Evolutionary conservation across 2,797 vertebrate species (phyloP).

Genomic region (Chelmon rostratus): DNA sequence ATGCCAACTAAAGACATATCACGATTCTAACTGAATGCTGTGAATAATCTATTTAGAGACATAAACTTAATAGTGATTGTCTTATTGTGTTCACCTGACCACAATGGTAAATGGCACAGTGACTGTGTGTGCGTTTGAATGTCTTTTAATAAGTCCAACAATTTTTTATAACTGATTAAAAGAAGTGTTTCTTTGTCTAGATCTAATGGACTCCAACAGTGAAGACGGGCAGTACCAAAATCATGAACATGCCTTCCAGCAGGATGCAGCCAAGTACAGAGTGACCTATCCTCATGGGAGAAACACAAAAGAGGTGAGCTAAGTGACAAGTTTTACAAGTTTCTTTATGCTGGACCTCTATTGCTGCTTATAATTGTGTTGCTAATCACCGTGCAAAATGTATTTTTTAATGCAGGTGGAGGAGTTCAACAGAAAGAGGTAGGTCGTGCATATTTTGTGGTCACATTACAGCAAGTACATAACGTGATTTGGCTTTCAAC

Average conservation of each 20-base stretch:
- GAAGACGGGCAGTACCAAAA: constrained; percentile 60
- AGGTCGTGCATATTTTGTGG: constrained; percentile 11
- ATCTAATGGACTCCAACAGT: constrained; percentile 72
- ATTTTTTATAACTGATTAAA: background rate
- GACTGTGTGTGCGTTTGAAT: background rate
- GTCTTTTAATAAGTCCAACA: background rate
- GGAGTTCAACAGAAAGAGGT: constrained; percentile 78
- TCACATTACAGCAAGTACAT: background rate
- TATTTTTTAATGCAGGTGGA: constrained; percentile 65
- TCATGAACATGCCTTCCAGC: constrained; percentile 31
- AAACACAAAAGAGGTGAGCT: constrained; percentile 56
- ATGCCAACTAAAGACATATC: background rate
- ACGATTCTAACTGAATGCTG: background rate
- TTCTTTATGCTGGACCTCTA: background rate
- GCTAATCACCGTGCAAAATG: background rate
- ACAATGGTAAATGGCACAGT: background rate
- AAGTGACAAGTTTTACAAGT: background rate
- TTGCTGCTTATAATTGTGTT: background rate
- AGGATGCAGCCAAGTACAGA: constrained; percentile 64
- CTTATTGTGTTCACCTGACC: background rate
- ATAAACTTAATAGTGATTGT: background rate
- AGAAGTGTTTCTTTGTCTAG: constrained; percentile 40
- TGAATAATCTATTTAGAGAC: background rate
- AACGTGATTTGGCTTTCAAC: background rate
- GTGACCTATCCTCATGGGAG: constrained; percentile 62